Evolutionary conservation across 92 coral and sea anemone species (phyloP).

Genomic region (Pocillopora meandrina): DNA sequence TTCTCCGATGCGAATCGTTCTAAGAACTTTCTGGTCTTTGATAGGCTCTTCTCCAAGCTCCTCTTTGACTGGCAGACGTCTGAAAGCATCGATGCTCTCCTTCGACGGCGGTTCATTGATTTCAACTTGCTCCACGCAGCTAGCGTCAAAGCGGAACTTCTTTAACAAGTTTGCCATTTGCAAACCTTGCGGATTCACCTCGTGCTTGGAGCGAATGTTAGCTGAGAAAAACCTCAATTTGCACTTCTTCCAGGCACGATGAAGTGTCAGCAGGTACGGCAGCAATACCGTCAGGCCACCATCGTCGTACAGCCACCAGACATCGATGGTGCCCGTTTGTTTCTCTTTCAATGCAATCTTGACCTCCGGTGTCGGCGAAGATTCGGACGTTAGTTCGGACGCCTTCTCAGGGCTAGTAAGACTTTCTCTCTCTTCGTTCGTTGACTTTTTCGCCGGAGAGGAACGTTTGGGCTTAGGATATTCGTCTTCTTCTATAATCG

Average conservation of each 20-base stretch:
- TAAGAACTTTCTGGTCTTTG: slow-evolving; percentile 79
- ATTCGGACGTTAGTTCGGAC: not conserved
- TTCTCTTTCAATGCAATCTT: slow-evolving; percentile 48
- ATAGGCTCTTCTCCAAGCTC: slow-evolving; percentile 73
- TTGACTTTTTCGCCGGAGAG: slow-evolving; percentile 4
- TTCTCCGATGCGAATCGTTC: slow-evolving; percentile 96
- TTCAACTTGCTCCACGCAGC: slow-evolving; percentile 69
- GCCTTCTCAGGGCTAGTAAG: slow-evolving; percentile 42
- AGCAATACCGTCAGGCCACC: slow-evolving; percentile 92
- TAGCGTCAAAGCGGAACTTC: slow-evolving; percentile 90
- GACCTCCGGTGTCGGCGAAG: not conserved
- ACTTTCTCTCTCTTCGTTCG: slow-evolving; percentile 23
- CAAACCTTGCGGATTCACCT: slow-evolving; percentile 62
- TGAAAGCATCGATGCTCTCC: slow-evolving; percentile 83
- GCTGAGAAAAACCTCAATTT: slow-evolving; percentile 87
- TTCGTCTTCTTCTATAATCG: slow-evolving; percentile 55
- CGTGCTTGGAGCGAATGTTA: slow-evolving; percentile 75
- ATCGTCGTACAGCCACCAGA: slow-evolving; percentile 99
- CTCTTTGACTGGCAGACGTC: slow-evolving; percentile 67
- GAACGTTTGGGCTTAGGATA: slow-evolving; percentile 6
- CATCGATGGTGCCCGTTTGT: slow-evolving; percentile 88
- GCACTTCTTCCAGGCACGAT: slow-evolving; percentile 87
- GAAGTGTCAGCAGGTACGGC: slow-evolving; percentile 85
- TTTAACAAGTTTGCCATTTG: slow-evolving; percentile 89
- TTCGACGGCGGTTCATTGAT: slow-evolving; percentile 74